A percentile compares a stretch with the other conserved stretches of the same genome.
Conservation (phyloP, 2,113 vertebrate genomes). For the Gadus macrocephalus region DNA sequence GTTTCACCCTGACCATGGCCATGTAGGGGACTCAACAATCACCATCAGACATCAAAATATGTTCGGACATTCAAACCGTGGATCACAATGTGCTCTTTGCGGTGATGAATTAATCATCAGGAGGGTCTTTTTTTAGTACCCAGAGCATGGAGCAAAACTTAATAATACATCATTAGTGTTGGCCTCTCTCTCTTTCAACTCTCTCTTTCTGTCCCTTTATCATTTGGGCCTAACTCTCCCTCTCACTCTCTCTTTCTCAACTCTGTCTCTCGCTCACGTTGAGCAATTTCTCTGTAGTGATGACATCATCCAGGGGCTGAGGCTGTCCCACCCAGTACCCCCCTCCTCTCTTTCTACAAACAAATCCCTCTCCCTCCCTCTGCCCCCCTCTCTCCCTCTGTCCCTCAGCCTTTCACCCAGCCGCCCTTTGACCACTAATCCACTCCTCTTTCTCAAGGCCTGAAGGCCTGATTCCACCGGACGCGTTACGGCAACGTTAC, state of each 20-base stretch:
- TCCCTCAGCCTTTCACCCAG: not conserved
- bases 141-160: constrained; percentile 28
- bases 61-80: not conserved
- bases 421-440: too few relatives aligned
- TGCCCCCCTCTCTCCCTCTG: constrained; percentile 4
- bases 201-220: not conserved
- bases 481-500: too few relatives aligned
- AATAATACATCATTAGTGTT: constrained; percentile 48
- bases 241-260: not conserved
- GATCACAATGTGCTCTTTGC: not conserved
- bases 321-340: not conserved
- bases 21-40: too few relatives aligned
- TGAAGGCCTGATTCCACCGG: too few relatives aligned
- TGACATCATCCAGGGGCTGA: constrained; percentile 28
- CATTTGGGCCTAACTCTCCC: not conserved
- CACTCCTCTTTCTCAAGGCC: too few relatives aligned
- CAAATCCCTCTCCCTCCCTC: not conserved
- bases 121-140: constrained; percentile 43
- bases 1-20: too few relatives aligned
- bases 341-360: constrained; percentile 2
- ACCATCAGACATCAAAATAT: not conserved
- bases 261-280: constrained; percentile 7
- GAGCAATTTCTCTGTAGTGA: constrained; percentile 43
- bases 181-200: too few relatives aligned
- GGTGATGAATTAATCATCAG: constrained; percentile 48